Evolutionary conservation across 2,797 vertebrate species (phyloP).

Genomic region (Poeciliopsis gracilis): DNA sequence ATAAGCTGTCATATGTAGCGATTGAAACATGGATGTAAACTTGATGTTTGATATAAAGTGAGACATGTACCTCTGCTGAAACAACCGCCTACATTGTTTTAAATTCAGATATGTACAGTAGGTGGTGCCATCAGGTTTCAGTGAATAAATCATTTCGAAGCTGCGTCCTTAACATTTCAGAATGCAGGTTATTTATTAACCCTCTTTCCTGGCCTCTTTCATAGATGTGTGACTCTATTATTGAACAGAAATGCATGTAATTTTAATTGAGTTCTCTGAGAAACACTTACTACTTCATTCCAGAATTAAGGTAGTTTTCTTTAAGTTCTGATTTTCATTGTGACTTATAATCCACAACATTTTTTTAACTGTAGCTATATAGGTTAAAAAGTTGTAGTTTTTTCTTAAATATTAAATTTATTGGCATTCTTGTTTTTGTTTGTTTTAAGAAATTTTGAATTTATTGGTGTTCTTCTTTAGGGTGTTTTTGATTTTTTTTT

Average conservation of each 20-base stretch:
- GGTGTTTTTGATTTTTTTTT: not conserved
- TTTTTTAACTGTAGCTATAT: not conserved
- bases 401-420: not conserved
- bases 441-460: not conserved
- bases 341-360: not conserved
- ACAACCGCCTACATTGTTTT: not conserved
- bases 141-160: not conserved
- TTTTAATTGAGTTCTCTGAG: too few species aligned
- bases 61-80: not conserved
- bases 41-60: not conserved
- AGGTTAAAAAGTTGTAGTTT: too few species aligned
- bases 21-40: not conserved
- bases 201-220: not conserved
- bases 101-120: slow-evolving; percentile 21
- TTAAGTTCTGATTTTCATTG: not conserved
- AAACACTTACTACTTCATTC: too few species aligned
- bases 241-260: not conserved
- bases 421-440: not conserved
- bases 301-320: too few species aligned
- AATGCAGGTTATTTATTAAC: not conserved
- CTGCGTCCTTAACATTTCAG: not conserved
- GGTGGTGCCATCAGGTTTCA: slow-evolving; percentile 33
- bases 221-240: not conserved
- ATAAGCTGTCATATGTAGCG: not conserved
- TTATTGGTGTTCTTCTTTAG: not conserved